phyloP scores from a whole-genome alignment of 1,140 invertebrate genomes.

The Tribolium castaneum region DNA sequence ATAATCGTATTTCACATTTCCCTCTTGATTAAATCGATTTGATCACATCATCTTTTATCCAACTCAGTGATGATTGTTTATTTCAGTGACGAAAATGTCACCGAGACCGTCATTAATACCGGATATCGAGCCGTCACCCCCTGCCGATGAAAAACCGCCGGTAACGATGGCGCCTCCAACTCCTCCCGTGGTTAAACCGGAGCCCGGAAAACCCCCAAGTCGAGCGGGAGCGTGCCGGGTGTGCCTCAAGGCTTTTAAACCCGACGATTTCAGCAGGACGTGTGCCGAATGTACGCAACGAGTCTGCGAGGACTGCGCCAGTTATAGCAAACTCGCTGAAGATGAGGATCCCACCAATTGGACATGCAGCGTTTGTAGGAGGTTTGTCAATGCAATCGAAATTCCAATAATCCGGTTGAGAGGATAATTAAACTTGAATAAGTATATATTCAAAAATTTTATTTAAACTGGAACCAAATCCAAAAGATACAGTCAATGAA shows the following conservation, averaged over 20 bases:
- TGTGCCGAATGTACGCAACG: conserved; percentile 89
- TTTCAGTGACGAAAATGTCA: conserved; percentile 74
- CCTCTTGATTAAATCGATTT: conserved; percentile 33
- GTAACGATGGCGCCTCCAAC: conserved; percentile 62
- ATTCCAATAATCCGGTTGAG: neutral
- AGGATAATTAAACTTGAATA: too few relatives aligned
- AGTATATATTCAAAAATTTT: too few relatives aligned
- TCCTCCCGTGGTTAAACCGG: conserved; percentile 66
- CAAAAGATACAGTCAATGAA: too few relatives aligned
- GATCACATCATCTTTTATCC: neutral
- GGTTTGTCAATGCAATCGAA: conserved; percentile 42
- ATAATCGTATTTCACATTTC: conserved; percentile 26
- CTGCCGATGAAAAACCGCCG: conserved; percentile 55
- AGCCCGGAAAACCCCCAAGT: conserved; percentile 76
- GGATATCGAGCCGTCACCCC: conserved; percentile 58
- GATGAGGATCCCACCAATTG: conserved; percentile 73
- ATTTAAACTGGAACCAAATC: too few relatives aligned
- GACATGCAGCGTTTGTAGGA: conserved; percentile 62
- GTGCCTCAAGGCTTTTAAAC: conserved; percentile 87
- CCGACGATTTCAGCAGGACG: conserved; percentile 83
- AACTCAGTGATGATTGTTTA: conserved; percentile 16
- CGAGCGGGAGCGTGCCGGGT: conserved; percentile 83
- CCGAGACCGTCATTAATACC: conserved; percentile 71
- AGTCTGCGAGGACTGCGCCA: conserved; percentile 92
- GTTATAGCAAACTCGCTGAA: conserved; percentile 85